Base-by-base conservation (phyloP, 2,888 invertebrate genomes). In the Drosophila buzzatii region DNA sequence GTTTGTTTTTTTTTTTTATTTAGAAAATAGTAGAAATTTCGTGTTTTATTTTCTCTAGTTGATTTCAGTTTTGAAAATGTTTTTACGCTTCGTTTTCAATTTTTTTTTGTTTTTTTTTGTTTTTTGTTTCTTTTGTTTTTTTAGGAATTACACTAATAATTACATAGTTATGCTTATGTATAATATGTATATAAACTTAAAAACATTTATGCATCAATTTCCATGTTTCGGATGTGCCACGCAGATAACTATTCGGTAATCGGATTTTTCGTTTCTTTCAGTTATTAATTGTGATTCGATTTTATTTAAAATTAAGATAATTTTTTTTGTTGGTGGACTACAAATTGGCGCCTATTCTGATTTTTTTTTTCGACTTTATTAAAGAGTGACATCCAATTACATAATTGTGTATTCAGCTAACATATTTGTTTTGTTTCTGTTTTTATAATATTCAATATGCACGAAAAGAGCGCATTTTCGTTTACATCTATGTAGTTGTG, bases 111-210 rank as follows among this genome's bases (percentile, higher is more conserved):
- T 6, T 45, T 3, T 23, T 37, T 71, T 49, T 56, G 57, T 59
- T 66, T 66, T 61, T 56, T 55, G 69, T 59, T 63, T 67, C 68
- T 65, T 77, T 73, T 47, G 61, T 79, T 79, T 76, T 76, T 84
- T 90, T 90, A 90, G 82, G 86, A 91, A 91, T 91, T 91, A 91
- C 90, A 84, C 90, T 91, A 91, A 91, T 91, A 91, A 91, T 91
- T 91, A 91, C 91, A 91, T 91, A 90, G 86, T 91, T 85, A 88
- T 76, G 85, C 90, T 89, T 89, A 89, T 70, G 76, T 80, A 82
- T 89, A 81, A 75, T 76, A 67, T 67, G 67, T 68, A 67, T 73
- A 77, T 76, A 77, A 85, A 90, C 89, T 84, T 89, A 89, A 89
- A 84, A 88, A 85, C 85, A 85, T 82, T 89, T 84, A 78, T 84